Percentiles rank a stretch among this genome's conserved stretches.
Evolutionary conservation across 2,113 vertebrate genomes (phyloP).

Genomic region (Limanda limanda): DNA sequence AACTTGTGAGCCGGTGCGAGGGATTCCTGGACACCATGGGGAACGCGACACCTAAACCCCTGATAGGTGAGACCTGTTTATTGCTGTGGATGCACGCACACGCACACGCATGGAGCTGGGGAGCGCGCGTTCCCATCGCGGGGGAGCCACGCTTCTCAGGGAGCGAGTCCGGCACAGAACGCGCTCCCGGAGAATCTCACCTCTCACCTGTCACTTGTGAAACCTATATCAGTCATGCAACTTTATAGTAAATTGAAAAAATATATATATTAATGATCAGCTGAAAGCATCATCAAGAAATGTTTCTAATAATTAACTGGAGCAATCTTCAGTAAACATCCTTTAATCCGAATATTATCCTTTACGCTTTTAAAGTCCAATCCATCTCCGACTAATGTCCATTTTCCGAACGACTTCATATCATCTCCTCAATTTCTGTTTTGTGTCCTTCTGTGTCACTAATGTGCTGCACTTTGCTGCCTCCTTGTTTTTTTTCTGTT

Average conservation of each 20-base stretch:
- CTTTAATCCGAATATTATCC: too few species aligned
- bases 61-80: constrained; percentile 78
- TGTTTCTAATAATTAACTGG: background rate
- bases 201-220: background rate
- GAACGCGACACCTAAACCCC: constrained; percentile 83
- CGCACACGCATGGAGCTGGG: background rate
- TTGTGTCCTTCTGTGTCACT: too few species aligned
- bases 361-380: too few species aligned
- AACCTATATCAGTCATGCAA: background rate
- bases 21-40: constrained; percentile 81
- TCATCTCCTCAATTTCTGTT: too few species aligned
- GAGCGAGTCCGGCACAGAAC: background rate
- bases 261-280: background rate
- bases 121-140: background rate
- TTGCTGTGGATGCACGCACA: background rate
- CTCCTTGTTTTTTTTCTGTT: background rate
- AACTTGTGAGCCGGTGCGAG: constrained; percentile 77
- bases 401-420: too few species aligned
- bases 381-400: too few species aligned
- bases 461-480: background rate
- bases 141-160: background rate
- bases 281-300: background rate
- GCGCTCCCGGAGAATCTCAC: background rate
- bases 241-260: background rate
- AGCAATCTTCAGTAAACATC: background rate